These are phyloP conservation scores for Cricetomys ansorgei DNA, from an alignment of 2,113 vertebrate species.

Conservation along the genomic window DNA sequence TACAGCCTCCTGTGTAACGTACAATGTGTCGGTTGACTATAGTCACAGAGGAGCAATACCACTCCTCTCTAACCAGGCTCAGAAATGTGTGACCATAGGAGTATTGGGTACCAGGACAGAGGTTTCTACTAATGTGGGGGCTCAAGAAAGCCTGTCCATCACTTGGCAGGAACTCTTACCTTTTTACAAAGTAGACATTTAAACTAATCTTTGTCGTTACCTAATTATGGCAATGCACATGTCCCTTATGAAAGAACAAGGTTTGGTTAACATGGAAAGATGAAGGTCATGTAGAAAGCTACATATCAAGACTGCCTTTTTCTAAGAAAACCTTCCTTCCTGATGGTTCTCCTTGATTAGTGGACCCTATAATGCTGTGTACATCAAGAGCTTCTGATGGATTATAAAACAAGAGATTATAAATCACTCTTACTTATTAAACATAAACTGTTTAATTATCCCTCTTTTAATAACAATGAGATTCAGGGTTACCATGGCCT, in stretches of 20 bases:
- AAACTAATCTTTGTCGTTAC: neutral
- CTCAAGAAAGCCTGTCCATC: neutral
- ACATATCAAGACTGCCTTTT: neutral
- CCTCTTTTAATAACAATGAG: slow-evolving; percentile 44
- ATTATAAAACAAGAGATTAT: neutral
- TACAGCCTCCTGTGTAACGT: neutral
- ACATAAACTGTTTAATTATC: slow-evolving; percentile 18
- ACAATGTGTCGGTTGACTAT: neutral
- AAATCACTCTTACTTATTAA: slow-evolving; percentile 19
- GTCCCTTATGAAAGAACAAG: neutral
- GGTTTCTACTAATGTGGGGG: neutral
- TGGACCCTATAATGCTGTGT: slow-evolving; percentile 3
- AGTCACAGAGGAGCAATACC: slow-evolving; percentile 57
- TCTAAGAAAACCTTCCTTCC: neutral
- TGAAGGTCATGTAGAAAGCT: neutral
- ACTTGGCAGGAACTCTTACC: slow-evolving; percentile 11
- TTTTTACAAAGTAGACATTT: slow-evolving; percentile 56
- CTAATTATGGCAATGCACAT: neutral
- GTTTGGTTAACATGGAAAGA: neutral
- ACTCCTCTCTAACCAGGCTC: slow-evolving; percentile 38
- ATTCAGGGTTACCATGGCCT: slow-evolving; percentile 55
- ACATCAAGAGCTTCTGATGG: neutral
- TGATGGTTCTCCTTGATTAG: neutral
- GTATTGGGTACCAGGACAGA: neutral
- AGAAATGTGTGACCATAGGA: neutral